phyloP scores from a whole-genome alignment of 2,888 invertebrate genomes.

The Andrena praecox region DNA sequence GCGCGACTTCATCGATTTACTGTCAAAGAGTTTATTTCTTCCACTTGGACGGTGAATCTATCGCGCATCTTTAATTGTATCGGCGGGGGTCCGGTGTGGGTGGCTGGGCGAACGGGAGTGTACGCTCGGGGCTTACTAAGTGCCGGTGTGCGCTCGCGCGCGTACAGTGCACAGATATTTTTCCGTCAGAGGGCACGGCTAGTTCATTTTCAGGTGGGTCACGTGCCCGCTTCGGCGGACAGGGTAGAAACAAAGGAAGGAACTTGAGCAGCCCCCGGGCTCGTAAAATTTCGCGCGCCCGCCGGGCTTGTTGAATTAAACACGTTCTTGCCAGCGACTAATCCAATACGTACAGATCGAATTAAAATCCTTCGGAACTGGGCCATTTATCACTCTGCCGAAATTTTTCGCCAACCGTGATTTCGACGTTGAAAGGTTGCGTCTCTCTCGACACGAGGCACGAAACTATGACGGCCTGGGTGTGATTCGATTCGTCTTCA shows the following conservation, averaged over 20 bases:
- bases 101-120: conserved; percentile 5
- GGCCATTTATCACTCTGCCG: not conserved
- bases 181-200: conserved; percentile 15
- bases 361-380: conserved; percentile 19
- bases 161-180: conserved; percentile 48
- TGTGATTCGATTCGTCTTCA: too few relatives aligned
- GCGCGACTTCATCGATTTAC: conserved; percentile 44
- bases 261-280: conserved; percentile 30
- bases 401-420: not conserved
- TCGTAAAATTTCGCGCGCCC: conserved; percentile 42
- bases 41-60: conserved; percentile 40
- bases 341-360: conserved; percentile 12
- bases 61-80: conserved; percentile 61
- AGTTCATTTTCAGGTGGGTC: conserved; percentile 61
- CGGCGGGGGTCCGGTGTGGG: conserved; percentile 30
- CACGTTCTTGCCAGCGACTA: conserved; percentile 23
- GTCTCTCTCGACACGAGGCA: not conserved
- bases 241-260: conserved; percentile 20
- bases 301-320: conserved; percentile 23
- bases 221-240: conserved; percentile 35
- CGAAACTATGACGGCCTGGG: too few relatives aligned
- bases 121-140: conserved; percentile 47
- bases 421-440: not conserved
- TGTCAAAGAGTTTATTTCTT: conserved; percentile 63
- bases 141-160: conserved; percentile 7